Evolutionary conservation across 2,888 invertebrate genomes (phyloP).

Genomic region (Sipha maydis): DNA sequence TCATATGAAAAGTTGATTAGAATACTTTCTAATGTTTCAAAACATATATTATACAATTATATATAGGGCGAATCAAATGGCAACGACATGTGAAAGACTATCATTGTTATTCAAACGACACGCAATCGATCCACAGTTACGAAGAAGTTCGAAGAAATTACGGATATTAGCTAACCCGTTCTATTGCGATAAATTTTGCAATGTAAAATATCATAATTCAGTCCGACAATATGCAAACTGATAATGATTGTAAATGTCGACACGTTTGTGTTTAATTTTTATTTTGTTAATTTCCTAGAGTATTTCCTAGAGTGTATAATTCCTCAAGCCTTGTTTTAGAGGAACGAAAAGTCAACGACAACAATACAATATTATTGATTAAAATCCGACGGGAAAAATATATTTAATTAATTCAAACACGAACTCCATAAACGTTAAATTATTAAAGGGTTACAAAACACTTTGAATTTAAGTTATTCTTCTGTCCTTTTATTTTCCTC

Average conservation of each 20-base stretch:
- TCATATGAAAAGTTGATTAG: no score
- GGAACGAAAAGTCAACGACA: background rate
- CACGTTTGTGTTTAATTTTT: no score
- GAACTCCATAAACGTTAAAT: background rate
- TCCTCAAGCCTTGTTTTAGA: background rate
- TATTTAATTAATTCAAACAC: slow-evolving; percentile 23
- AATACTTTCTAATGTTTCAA: no score
- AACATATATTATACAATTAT: no score
- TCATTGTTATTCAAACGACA: background rate
- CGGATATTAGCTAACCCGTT: no score
- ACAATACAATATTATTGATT: background rate
- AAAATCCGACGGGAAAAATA: background rate
- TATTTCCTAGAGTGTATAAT: no score
- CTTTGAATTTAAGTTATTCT: slow-evolving; percentile 10
- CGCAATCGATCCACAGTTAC: background rate
- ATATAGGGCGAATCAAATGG: no score
- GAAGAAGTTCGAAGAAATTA: background rate
- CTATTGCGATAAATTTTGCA: no score
- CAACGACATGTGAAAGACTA: background rate
- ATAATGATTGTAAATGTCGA: no score
- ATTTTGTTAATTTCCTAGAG: no score
- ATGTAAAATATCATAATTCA: no score
- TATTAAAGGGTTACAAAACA: slow-evolving; percentile 29
- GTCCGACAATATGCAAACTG: no score
- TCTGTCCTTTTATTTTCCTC: background rate